A percentile compares a stretch with the other conserved stretches of the same genome.
Evolutionary conservation across 2,113 vertebrate species (phyloP).

Genomic region (Callionymus lyra): DNA sequence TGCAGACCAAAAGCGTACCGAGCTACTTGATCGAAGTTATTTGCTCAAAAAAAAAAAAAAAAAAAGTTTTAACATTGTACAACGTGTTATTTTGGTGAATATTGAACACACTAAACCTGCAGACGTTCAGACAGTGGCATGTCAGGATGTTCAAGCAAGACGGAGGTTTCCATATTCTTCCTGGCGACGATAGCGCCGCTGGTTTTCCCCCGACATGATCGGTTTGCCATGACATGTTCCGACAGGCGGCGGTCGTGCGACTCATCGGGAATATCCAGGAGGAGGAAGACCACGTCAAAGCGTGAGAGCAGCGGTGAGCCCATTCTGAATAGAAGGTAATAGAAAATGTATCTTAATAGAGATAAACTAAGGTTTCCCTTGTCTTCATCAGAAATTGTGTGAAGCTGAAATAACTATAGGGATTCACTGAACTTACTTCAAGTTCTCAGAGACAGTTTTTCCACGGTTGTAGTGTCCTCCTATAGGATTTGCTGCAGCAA

Average conservation of each 20-base stretch:
- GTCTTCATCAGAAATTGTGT: too few species aligned
- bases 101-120: too few species aligned
- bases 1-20: too few species aligned
- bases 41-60: too few species aligned
- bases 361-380: too few species aligned
- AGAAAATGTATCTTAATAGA: neutral
- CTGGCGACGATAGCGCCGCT: conserved; percentile 66
- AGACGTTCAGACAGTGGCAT: conserved; percentile 78
- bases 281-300: conserved; percentile 93
- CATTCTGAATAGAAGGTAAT: conserved; percentile 69
- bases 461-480: conserved; percentile 96
- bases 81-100: too few species aligned
- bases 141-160: conserved; percentile 74
- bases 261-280: conserved; percentile 91
- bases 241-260: conserved; percentile 89
- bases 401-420: too few species aligned
- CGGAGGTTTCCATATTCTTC: conserved; percentile 62
- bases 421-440: conserved; percentile 71
- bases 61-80: too few species aligned
- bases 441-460: conserved; percentile 93
- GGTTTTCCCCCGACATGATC: conserved; percentile 65
- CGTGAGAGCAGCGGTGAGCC: conserved; percentile 89
- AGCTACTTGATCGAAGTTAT: too few species aligned
- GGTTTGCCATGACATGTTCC: conserved; percentile 88
- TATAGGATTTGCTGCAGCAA: conserved; percentile 90